Conservation (phyloP, 1,140 invertebrate genomes). For the Euwallacea fornicatus region DNA sequence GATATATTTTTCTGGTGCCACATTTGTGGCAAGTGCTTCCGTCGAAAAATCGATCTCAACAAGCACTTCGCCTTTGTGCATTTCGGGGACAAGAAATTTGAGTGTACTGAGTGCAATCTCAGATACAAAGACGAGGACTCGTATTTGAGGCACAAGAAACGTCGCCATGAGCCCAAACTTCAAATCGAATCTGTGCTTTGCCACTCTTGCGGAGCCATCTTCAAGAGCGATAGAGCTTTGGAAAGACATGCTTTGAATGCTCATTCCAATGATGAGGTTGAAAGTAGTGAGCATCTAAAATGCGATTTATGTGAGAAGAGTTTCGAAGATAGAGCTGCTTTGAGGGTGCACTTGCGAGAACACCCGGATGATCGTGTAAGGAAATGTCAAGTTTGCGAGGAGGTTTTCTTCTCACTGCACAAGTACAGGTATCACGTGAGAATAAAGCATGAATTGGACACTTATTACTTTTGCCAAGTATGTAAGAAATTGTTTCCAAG, state of each 20-base stretch:
- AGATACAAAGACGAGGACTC: not conserved
- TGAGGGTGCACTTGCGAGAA: not conserved
- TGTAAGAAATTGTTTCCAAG: constrained; percentile 33
- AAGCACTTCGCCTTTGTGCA: constrained; percentile 15
- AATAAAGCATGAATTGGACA: not conserved
- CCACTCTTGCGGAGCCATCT: not conserved
- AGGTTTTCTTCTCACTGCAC: not conserved
- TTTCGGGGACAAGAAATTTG: constrained; percentile 1
- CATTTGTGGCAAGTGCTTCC: constrained; percentile 8
- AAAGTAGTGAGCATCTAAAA: not conserved
- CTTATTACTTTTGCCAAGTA: constrained; percentile 12
- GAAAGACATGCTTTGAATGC: not conserved
- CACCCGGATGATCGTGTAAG: not conserved
- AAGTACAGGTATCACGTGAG: constrained; percentile 4
- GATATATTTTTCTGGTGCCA: not conserved
- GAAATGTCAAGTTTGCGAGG: constrained; percentile 7
- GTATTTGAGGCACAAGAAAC: not conserved
- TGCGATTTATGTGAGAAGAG: not conserved
- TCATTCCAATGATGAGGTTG: not conserved
- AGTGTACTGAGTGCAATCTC: not conserved
- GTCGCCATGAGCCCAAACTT: not conserved
- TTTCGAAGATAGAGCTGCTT: not conserved
- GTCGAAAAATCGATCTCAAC: constrained; percentile 2
- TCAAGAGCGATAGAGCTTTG: not conserved
- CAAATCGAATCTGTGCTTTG: not conserved